Conservation (phyloP, 2,113 vertebrate species). For the Sylvilagus bachmani region DNA sequence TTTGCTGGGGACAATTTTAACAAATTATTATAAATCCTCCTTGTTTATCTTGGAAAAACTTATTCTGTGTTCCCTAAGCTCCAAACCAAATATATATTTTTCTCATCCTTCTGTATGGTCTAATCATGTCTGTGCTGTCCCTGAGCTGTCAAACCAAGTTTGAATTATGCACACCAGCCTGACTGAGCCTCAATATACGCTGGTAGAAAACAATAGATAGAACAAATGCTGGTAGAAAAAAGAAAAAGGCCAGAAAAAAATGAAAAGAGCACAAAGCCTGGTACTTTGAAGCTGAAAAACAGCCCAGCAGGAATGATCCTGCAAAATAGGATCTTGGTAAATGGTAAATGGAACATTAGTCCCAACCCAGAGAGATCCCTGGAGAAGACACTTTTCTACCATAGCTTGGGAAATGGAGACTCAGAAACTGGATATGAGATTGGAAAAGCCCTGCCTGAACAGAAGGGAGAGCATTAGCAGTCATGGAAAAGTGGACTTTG, state of each 20-base stretch:
- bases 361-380: constrained; percentile 11
- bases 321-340: constrained; percentile 24
- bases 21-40: constrained; percentile 18
- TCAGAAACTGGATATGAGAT: not conserved
- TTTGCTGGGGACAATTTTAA: not conserved
- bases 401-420: not conserved
- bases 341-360: constrained; percentile 1
- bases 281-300: constrained; percentile 18
- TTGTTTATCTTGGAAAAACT: constrained; percentile 4
- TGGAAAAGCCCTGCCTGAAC: not conserved
- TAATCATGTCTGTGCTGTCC: constrained; percentile 27
- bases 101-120: not conserved
- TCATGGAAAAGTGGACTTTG: not conserved
- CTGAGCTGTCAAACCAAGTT: not conserved
- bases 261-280: constrained; percentile 13
- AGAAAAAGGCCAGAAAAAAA: not conserved
- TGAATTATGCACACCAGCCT: not conserved
- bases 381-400: not conserved
- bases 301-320: not conserved
- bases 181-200: not conserved
- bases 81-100: not conserved
- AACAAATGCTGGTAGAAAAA: not conserved
- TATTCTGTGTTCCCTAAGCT: not conserved
- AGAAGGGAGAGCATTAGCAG: not conserved
- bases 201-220: constrained; percentile 46